Evolutionary conservation across 2,113 vertebrate species (phyloP), one percentile per base, ranked within the genome.

Genomic region (Alethe diademata): DNA sequence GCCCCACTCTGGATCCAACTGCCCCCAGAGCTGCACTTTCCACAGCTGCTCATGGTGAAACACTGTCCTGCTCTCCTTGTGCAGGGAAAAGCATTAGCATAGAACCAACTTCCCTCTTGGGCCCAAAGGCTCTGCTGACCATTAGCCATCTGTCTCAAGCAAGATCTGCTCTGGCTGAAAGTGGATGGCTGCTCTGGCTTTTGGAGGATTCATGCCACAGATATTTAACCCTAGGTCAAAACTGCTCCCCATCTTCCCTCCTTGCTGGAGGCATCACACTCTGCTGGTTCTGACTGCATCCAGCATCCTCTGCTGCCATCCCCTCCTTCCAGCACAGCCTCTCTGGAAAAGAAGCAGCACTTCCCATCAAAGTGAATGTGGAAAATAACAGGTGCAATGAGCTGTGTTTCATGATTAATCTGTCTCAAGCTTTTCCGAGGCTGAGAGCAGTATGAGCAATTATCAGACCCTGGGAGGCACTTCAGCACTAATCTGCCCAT

Each of bases 321-420:
- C 38, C 38, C 67, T 74, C 56, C 67, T 62, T 81, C 72, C 90
- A 94, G 72, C 71, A 83, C 1, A 10, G 90, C 42, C 78, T 86
- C 56, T 40, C 38, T 16, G 40, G 28, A 8, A 40, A 56, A 78
- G 82, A 42, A 71, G 31, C 47, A 35, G 57, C 26, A 18, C 65
- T 93, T 35, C 61, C 87, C 76, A 89, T 91, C 47, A 91, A 93
- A 95, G 79, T 61, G 40, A 38, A 72, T 58, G 61, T 56, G 64
- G 86, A 86, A 94, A 94, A 94, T 92, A 94, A 38, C 86, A 95
- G 95, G 95, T 94, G 93, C 90, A 94, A 81, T 93, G 90, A 93
- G 75, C 85, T 90, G 75, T 81, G 83, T 33, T 97, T 86, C 67
- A 61, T 71, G 90, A 88, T 90, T 88, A 91, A 88, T 96, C 71